phyloP scores from a whole-genome alignment of 2,113 vertebrate species.

The Pan troglodytes region DNA sequence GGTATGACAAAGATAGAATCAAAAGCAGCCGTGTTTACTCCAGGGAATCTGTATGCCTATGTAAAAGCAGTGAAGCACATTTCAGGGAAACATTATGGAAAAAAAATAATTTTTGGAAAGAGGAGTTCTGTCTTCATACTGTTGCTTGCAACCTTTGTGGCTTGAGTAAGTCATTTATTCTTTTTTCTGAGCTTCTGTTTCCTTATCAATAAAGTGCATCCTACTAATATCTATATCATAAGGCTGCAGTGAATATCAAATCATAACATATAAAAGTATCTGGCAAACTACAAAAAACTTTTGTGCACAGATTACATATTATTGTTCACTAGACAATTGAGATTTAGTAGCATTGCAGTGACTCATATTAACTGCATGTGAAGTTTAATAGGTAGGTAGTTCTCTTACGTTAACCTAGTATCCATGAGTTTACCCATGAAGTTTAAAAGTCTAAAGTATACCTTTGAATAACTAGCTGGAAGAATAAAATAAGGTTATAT shows the following conservation, averaged over 20 bases:
- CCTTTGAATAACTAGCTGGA: background rate
- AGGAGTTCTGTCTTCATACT: background rate
- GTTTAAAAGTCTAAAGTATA: background rate
- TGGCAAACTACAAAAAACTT: background rate
- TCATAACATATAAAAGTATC: background rate
- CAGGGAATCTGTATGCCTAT: background rate
- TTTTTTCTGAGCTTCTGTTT: background rate
- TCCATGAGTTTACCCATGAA: conserved; percentile 14
- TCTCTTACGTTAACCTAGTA: background rate
- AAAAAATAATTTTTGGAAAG: background rate
- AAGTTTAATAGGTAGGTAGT: background rate
- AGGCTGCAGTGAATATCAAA: background rate
- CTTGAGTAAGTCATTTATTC: background rate
- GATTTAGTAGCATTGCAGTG: background rate
- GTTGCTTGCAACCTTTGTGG: background rate
- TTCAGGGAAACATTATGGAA: background rate
- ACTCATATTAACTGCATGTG: background rate
- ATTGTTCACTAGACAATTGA: background rate
- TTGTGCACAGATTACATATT: background rate
- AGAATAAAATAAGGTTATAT: background rate
- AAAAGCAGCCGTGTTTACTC: background rate
- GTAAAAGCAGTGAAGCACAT: background rate
- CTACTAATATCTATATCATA: background rate
- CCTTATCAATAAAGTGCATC: background rate
- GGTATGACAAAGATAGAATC: background rate